Evolutionary conservation across 2,797 vertebrate species (phyloP).

Genomic region (Cuniculus paca): DNA sequence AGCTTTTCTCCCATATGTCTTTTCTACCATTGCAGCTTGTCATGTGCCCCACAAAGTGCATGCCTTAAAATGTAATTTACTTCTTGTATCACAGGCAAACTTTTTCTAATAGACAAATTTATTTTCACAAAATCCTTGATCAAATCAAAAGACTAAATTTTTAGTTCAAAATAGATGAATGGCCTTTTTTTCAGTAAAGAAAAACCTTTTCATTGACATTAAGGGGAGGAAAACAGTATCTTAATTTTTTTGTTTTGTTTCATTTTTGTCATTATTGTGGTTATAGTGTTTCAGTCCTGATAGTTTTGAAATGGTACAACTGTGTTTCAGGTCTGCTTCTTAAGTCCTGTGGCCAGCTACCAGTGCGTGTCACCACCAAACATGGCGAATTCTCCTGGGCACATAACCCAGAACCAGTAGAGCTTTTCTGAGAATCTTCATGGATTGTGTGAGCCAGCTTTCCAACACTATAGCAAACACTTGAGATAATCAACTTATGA

Average conservation of each 20-base stretch:
- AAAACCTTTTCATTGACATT: neutral
- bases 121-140: slow-evolving; percentile 25
- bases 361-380: neutral
- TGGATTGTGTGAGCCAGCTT: neutral
- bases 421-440: neutral
- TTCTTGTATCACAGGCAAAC: neutral
- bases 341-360: neutral
- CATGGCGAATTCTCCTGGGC: no score
- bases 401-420: neutral
- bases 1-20: neutral
- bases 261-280: neutral
- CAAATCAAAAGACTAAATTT: neutral
- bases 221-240: neutral
- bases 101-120: neutral
- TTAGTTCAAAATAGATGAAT: slow-evolving; percentile 24
- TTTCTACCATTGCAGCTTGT: neutral
- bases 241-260: neutral
- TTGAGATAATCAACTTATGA: neutral
- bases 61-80: neutral
- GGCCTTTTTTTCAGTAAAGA: neutral
- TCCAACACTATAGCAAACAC: no score
- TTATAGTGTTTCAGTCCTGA: neutral
- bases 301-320: neutral
- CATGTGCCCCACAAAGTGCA: neutral
- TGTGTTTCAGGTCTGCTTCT: neutral